A percentile compares a stretch with the other conserved stretches of the same genome.
phyloP scores from a whole-genome alignment of 2,888 invertebrate genomes.

The Atethmia centrago region DNA sequence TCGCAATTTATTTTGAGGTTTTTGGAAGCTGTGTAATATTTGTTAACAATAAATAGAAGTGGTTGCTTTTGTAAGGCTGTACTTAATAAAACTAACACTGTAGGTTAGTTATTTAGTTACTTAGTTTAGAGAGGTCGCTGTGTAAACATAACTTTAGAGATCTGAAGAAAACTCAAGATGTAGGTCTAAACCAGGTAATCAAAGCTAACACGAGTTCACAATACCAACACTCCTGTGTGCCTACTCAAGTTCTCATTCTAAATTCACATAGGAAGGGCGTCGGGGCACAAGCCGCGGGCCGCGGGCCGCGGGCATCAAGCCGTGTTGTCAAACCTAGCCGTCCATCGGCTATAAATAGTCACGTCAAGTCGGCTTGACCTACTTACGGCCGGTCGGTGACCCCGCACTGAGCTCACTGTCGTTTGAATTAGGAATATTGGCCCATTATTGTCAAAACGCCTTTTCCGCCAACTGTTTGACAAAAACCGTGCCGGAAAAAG shows the following conservation, averaged over 20 bases:
- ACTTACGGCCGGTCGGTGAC: conserved; percentile 76
- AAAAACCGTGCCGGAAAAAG: conserved; percentile 2
- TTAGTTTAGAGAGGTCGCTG: background rate
- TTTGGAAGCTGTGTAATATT: background rate
- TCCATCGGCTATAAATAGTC: conserved; percentile 77
- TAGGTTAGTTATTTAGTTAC: background rate
- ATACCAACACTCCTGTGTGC: conserved; percentile 5
- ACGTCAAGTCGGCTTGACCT: conserved; percentile 76
- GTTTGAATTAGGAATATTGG: conserved; percentile 62
- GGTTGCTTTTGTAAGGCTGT: background rate
- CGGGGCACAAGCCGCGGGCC: conserved; percentile 29
- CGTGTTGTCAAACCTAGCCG: conserved; percentile 72
- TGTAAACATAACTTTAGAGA: background rate
- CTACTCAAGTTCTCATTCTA: conserved; percentile 43
- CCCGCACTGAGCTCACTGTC: conserved; percentile 70
- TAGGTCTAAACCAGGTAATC: conserved; percentile 12
- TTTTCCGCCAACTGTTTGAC: conserved; percentile 31
- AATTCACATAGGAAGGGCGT: conserved; percentile 61
- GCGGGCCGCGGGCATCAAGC: conserved; percentile 58
- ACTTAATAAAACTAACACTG: background rate
- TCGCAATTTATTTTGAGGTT: background rate
- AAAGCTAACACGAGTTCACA: conserved; percentile 19
- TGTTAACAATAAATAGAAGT: background rate
- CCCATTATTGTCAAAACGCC: conserved; percentile 32
- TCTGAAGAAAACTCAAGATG: background rate